Percentiles rank a stretch among this genome's conserved stretches.
phyloP scores from a whole-genome alignment of 2,888 invertebrate genomes.

The Cristatella mucedo region DNA sequence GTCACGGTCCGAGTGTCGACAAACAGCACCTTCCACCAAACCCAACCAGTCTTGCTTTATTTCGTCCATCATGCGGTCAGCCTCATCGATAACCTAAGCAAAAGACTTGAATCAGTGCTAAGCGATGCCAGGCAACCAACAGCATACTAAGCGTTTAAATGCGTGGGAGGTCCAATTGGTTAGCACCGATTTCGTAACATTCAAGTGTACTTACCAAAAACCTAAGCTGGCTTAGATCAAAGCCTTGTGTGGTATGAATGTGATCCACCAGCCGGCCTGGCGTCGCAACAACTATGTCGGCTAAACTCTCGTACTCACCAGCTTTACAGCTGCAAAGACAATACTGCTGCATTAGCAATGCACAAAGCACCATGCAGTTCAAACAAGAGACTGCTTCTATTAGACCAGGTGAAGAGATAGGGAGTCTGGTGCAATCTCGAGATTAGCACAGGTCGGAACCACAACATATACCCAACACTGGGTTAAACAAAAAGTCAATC shows the following conservation, averaged over 20 bases:
- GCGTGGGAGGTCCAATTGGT: too few species aligned
- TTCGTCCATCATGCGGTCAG: slow-evolving; percentile 81
- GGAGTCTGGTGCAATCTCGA: too few species aligned
- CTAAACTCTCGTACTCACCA: slow-evolving; percentile 19
- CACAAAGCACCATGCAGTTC: not conserved
- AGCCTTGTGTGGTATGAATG: slow-evolving; percentile 54
- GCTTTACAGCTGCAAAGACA: too few species aligned
- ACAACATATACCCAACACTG: too few species aligned
- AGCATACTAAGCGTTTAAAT: not conserved
- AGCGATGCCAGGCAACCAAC: not conserved
- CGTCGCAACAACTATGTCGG: slow-evolving; percentile 76
- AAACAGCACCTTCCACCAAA: slow-evolving; percentile 49
- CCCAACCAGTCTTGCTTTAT: slow-evolving; percentile 78
- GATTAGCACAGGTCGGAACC: too few species aligned
- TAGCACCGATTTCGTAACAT: too few species aligned
- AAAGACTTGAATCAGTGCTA: slow-evolving; percentile 1
- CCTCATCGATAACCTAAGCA: slow-evolving; percentile 72
- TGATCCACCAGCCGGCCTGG: slow-evolving; percentile 85
- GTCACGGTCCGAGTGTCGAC: too few species aligned
- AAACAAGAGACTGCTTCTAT: too few species aligned
- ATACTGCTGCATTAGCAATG: not conserved
- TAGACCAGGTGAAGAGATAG: too few species aligned
- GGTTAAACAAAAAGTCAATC: not conserved
- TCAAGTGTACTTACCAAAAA: slow-evolving; percentile 25
- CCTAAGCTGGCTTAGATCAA: slow-evolving; percentile 27